Evolutionary conservation across 2,797 vertebrate species (phyloP).

Genomic region (Merluccius polli): DNA sequence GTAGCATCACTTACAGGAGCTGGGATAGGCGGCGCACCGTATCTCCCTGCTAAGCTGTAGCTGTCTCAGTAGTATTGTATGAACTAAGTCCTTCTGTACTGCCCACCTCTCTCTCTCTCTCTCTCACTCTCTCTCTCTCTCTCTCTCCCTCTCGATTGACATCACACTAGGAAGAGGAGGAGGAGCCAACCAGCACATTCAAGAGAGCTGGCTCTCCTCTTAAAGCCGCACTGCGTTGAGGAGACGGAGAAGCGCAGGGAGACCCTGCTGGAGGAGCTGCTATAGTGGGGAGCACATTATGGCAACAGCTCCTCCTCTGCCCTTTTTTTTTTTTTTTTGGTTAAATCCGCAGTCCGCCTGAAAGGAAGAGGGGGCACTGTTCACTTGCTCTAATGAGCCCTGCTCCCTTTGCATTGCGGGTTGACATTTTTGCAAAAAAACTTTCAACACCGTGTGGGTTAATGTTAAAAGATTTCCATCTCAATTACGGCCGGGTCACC

Average conservation of each 20-base stretch:
- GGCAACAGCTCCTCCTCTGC: slow-evolving; percentile 24
- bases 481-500: background rate
- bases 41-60: slow-evolving; percentile 75
- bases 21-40: slow-evolving; percentile 71
- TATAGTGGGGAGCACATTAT: background rate
- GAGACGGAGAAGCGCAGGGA: background rate
- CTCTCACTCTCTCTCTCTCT: slow-evolving; percentile 68
- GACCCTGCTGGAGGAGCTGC: background rate
- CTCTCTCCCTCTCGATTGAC: slow-evolving; percentile 73
- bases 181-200: slow-evolving; percentile 70
- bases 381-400: slow-evolving; percentile 67
- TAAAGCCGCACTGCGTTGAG: slow-evolving; percentile 76
- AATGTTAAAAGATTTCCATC: slow-evolving; percentile 24
- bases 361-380: slow-evolving; percentile 75
- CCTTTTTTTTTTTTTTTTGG: too few species aligned
- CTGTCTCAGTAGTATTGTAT: slow-evolving; percentile 80
- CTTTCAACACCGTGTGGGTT: slow-evolving; percentile 21
- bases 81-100: slow-evolving; percentile 69
- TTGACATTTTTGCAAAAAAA: too few species aligned
- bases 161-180: slow-evolving; percentile 80
- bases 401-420: slow-evolving; percentile 33
- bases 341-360: slow-evolving; percentile 54
- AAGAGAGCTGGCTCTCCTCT: slow-evolving; percentile 63
- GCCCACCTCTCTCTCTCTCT: slow-evolving; percentile 68
- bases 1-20: slow-evolving; percentile 78